Percentiles rank a stretch among this genome's conserved stretches.
These are phyloP conservation scores for Serilophus lunatus DNA, from an alignment of 2,113 vertebrate species.

Conservation along the genomic window DNA sequence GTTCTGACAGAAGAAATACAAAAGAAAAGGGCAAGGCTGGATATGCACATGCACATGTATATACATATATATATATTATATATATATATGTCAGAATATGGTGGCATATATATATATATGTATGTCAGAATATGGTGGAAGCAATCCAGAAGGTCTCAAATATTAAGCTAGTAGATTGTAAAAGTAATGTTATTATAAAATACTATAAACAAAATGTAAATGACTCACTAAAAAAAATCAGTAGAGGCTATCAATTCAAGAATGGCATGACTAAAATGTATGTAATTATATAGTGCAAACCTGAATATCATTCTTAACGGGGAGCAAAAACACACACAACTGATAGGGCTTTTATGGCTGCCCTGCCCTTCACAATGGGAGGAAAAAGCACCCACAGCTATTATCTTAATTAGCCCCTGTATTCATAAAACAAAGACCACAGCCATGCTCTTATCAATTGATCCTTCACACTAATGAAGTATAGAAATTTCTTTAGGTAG, in stretches of 20 bases:
- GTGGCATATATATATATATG: too few relatives aligned
- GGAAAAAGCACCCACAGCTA: background rate
- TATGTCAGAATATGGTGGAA: background rate
- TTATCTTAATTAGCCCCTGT: background rate
- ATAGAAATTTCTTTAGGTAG: background rate
- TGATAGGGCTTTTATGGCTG: background rate
- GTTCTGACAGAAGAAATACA: background rate
- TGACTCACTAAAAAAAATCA: background rate
- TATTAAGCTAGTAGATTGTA: background rate
- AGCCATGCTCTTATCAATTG: background rate
- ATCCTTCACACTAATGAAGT: background rate
- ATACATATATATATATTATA: too few relatives aligned
- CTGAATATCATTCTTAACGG: background rate
- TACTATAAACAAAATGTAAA: background rate
- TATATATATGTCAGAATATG: background rate
- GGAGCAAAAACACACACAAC: background rate
- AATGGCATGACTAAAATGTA: background rate
- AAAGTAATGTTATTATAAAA: background rate
- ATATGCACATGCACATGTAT: background rate
- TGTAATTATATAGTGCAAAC: background rate
- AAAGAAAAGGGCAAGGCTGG: background rate
- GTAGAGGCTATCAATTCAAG: background rate
- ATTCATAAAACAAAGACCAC: background rate
- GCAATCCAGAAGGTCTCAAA: background rate
- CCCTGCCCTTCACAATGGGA: background rate